Conservation (phyloP, 2,888 invertebrate genomes). For the Rhingia campestris region DNA sequence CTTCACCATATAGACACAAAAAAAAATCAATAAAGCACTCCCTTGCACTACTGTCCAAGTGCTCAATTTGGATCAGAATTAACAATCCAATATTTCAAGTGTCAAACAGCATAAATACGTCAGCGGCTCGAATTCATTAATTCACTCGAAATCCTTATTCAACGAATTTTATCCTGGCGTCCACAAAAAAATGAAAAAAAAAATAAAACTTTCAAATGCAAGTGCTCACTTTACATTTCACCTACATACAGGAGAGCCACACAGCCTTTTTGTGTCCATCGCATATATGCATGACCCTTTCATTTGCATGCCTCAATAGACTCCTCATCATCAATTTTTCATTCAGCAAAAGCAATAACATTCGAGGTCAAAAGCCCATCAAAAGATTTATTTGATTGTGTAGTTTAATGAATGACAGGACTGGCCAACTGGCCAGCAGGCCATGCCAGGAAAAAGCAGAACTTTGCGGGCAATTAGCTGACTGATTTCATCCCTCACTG, state of each 20-base stretch:
- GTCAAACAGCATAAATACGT: too few species aligned
- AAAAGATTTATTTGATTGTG: constrained; percentile 74
- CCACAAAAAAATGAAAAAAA: not conserved
- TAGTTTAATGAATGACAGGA: constrained; percentile 72
- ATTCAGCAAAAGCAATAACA: constrained; percentile 72
- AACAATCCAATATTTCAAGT: too few species aligned
- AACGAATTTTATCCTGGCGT: constrained; percentile 1
- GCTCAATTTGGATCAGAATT: too few species aligned
- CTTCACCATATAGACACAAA: too few species aligned
- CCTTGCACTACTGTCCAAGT: too few species aligned
- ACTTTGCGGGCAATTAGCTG: constrained; percentile 74
- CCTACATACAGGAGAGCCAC: not conserved
- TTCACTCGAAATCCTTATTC: not conserved
- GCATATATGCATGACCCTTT: constrained; percentile 44
- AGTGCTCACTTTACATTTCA: constrained; percentile 10
- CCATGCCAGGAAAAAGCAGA: constrained; percentile 38
- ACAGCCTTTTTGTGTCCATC: not conserved
- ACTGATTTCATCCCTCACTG: constrained; percentile 73
- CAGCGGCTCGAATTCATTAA: too few species aligned
- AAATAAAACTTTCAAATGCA: constrained; percentile 9
- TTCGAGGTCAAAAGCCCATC: constrained; percentile 73
- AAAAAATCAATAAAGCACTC: too few species aligned
- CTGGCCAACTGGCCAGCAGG: constrained; percentile 50
- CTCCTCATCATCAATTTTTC: constrained; percentile 69
- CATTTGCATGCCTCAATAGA: constrained; percentile 72